Base-by-base conservation (phyloP, 2,888 invertebrate genomes). In the Acronicta leporina region DNA sequence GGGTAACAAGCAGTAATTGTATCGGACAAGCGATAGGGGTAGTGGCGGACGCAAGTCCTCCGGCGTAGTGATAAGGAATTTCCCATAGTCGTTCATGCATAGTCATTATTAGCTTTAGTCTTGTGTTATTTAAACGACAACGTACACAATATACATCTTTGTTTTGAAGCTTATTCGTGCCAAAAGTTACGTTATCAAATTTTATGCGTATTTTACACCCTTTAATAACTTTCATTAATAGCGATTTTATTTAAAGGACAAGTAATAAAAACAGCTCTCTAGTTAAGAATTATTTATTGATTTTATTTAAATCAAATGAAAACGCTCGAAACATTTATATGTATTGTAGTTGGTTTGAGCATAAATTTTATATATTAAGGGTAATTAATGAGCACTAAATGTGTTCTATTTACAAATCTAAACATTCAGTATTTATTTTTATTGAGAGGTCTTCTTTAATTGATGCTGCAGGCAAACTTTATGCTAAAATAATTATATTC, bases 41-140 rank as follows among this genome's bases (percentile, higher is more conserved):
- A 83, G 80, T 64, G 68, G 75, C 83, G 81, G 80, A 77, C 56
- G 65, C 63, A 68, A 76, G 73, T 77, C 76, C 73, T 82, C 79
- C 69, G 77, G 73, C 68, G 73, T 82, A 81, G 81, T 67, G 77
- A 73, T 85, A 85, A 85, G 79, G 77, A 80, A 79, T 73, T 66
- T 65, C 71, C 75, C 70, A 80, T 81, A 84, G 83, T 87, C 82
- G 84, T 85, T 89, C 80, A 80, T 75, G 82, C 70, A 73, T 92
- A 92, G 92, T 92, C 91, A 91, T 88, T 87, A 74, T 84, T 91
- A 92, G 90, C 84, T 88, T 90, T 91, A 92, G 88, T 80, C 55
- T 73, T 54, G 25, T 63, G 78, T 82, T 83, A 75, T 70, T 83
- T 87, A 80, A 75, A 69, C 66, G 67, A 74, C 68, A 73, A 73